Evolutionary conservation across 2,888 invertebrate species (phyloP), one percentile per base, ranked within the genome.

Genomic region (Gasteruption jaculator): DNA sequence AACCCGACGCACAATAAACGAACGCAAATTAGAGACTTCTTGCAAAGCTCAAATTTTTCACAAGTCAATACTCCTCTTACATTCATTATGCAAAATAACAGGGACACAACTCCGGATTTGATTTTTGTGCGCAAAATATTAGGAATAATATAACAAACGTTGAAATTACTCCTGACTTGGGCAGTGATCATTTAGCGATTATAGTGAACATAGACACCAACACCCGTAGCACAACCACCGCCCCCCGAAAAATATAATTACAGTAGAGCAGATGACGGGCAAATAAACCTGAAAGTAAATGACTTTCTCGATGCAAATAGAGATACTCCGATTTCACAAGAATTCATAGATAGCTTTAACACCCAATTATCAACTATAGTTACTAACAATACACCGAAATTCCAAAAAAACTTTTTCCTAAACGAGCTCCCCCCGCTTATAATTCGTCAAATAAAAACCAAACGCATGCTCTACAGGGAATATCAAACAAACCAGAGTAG

Each of bases 401-500:
- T 22, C 10, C 14, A 10, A 5, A 31, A 38, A 32, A 7, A 16
- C 6, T 22, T 38, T 8, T 39, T 11, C 16, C 25, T 31, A 14
- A 30, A 39, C n/a, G 16, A n/a, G 5, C 32, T 18, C 7, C 30
- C 39, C 6, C 39, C 25, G 18, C 32, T 31, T 22, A 32, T 24
- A 14, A 2, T 22, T 5, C 16, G 16, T 4, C 25, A 21, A 29
- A 40, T 14, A 12, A 33, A 25, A 24, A 32, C 16, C n/a, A 22
- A 39, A 19, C 19, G 33, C 14, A 22, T 21, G 15, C 25, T 40
- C 5, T 34, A 33, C 26, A 18, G 40, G 4, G 33, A 33, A 25
- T 40, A 40, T n/a, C 10, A 8, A 18, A 26, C 5, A 16, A 33
- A 29, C 15, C 10, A 24, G 10, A n/a, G 12, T 8, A 15, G n/a